Evolutionary conservation across 2,113 vertebrate species (phyloP).

Genomic region (Dissostichus mawsoni): DNA sequence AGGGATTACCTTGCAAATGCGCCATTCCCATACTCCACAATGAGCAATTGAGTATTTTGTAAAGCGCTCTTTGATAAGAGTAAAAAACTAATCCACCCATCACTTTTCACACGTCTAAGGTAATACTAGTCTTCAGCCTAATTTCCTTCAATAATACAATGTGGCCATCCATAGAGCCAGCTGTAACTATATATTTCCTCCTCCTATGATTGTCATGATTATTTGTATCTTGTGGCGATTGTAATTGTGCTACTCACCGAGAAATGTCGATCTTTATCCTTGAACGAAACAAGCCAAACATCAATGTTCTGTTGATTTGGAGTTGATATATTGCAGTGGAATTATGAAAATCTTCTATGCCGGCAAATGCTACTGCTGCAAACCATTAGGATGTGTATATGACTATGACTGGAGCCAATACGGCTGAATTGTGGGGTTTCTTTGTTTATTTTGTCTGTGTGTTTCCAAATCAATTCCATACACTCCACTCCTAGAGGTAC

Average conservation of each 20-base stretch:
- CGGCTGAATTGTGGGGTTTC: background rate
- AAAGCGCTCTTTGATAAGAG: background rate
- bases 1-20: slow-evolving; percentile 50
- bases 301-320: background rate
- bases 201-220: slow-evolving; percentile 14
- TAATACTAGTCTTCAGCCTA: slow-evolving; percentile 1
- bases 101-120: background rate
- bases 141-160: background rate
- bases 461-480: background rate
- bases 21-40: slow-evolving; percentile 25
- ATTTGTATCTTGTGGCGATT: slow-evolving; percentile 5
- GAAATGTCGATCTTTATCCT: background rate
- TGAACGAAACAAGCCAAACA: slow-evolving; percentile 1
- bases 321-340: background rate
- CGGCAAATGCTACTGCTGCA: background rate
- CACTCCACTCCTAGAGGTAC: slow-evolving; percentile 4
- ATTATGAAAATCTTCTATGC: background rate
- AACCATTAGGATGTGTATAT: background rate
- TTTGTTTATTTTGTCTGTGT: background rate
- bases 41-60: slow-evolving; percentile 2
- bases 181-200: slow-evolving; percentile 2
- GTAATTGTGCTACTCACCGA: background rate
- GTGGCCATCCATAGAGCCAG: slow-evolving; percentile 23
- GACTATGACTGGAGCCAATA: background rate
- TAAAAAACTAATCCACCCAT: slow-evolving; percentile 17